Base-by-base conservation (phyloP, 2,113 vertebrate genomes). In the Echinops telfairi region DNA sequence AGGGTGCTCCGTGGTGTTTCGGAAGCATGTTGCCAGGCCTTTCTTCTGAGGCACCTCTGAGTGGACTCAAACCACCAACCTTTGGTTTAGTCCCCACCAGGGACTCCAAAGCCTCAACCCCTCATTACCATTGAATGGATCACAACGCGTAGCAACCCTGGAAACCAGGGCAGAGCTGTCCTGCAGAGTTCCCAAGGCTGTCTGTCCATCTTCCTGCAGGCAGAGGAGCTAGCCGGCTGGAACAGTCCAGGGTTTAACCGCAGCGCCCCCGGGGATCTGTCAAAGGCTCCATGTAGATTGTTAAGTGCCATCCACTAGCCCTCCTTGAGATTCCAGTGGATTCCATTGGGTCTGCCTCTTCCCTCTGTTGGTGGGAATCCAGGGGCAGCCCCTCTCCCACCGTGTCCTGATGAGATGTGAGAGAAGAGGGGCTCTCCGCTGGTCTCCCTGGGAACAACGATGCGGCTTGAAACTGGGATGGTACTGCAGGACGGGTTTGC, bases 301-400 rank as follows among this genome's bases (percentile, higher is more conserved):
- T 58, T 3, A 58, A 3, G 57, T 58, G 57, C 57, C 19, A 19
- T 58, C 19, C 60, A 6, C 94, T 96, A 62, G 83, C 97, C 93
- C 92, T 97, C 96, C 94, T 88, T 96, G 82, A 95, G 95, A 97
- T 96, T 97, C 98, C 97, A 98, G 96, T 97, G 93, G 95, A 96
- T 97, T 97, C 97, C 93, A 40, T 40, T 40, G 40, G 40, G 40
- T 40, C 40, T 40, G 40, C 93, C 86, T 97, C 96, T 97, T 91
- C 92, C 95, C 80, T 98, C 98, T 97, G 97, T 97, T 97, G 97
- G 95, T 96, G 25, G 16, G 98, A 97, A 98, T 97, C 57, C 57
- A 58, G 57, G 57, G 57, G 57, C 57, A 58, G 57, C 57, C 57
- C 40, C 40, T 40, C 40, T 40, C 40, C 40, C 40, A 40, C 40